phyloP scores from a whole-genome alignment of 2,113 vertebrate genomes.

The Hymenochirus boettgeri region DNA sequence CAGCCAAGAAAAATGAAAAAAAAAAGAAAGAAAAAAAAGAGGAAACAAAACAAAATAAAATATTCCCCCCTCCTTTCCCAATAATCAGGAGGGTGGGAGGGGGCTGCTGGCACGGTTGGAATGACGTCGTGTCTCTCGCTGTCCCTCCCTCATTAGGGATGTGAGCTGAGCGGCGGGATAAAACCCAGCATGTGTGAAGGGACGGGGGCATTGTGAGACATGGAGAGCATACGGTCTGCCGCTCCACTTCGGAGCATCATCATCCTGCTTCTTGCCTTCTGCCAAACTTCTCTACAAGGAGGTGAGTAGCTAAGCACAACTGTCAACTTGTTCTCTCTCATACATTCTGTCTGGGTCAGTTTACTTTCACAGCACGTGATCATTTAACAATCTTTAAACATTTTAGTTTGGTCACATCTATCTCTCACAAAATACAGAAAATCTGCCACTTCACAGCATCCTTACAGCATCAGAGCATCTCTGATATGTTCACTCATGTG shows the following conservation, averaged over 20 bases:
- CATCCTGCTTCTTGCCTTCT: constrained; percentile 37
- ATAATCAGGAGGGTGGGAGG: constrained; percentile 35
- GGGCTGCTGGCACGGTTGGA: constrained; percentile 37
- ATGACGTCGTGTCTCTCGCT: constrained; percentile 43
- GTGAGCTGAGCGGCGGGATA: constrained; percentile 42
- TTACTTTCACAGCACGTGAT: neutral
- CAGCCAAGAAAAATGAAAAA: constrained; percentile 39
- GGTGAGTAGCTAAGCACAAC: constrained; percentile 28
- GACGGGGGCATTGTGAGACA: constrained; percentile 42
- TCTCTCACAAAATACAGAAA: too few relatives aligned
- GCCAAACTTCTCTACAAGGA: constrained; percentile 39
- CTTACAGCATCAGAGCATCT: too few relatives aligned
- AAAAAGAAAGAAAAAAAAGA: constrained; percentile 24
- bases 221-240: constrained; percentile 42
- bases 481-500: too few relatives aligned
- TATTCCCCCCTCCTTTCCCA: constrained; percentile 28
- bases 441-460: neutral
- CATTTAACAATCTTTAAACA: neutral
- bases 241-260: constrained; percentile 33
- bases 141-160: constrained; percentile 39
- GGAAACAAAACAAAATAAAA: constrained; percentile 33
- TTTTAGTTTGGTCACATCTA: neutral
- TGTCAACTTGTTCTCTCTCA: neutral
- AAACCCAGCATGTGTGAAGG: constrained; percentile 42
- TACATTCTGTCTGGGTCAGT: neutral